Evolutionary conservation across 2,113 vertebrate species (phyloP).

Genomic region (Entomyzon cyanotis): DNA sequence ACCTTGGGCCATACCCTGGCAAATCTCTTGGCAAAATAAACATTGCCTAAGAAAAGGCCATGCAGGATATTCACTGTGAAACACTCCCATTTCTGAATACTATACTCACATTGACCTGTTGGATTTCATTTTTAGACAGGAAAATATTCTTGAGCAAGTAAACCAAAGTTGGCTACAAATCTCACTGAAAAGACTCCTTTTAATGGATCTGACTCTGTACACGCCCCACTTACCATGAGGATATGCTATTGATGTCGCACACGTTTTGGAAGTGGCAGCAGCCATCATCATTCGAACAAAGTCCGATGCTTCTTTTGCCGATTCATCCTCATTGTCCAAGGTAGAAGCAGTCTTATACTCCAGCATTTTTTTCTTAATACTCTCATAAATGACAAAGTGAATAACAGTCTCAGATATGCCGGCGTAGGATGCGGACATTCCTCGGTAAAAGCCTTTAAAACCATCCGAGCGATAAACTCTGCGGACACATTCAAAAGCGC

Average conservation of each 20-base stretch:
- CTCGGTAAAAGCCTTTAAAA: constrained; percentile 92
- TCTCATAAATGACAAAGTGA: constrained; percentile 99
- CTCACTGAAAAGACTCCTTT: neutral
- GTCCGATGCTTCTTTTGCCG: constrained; percentile 90
- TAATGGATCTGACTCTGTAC: neutral
- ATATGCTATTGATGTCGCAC: constrained; percentile 94
- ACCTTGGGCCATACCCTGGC: neutral
- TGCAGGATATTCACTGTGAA: neutral
- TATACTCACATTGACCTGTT: fast-evolving
- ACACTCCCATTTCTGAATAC: neutral
- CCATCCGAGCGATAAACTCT: constrained; percentile 94
- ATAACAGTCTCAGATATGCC: constrained; percentile 99
- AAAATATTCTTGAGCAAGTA: neutral
- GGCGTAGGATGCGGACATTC: constrained; percentile 97
- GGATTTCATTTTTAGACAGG: neutral
- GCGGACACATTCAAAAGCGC: constrained; percentile 89
- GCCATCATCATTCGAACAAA: constrained; percentile 98
- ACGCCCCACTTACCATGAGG: constrained; percentile 84
- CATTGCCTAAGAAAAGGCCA: neutral
- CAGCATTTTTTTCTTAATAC: constrained; percentile 91
- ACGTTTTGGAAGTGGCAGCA: constrained; percentile 96
- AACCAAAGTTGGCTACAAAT: neutral
- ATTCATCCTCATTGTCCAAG: constrained; percentile 87
- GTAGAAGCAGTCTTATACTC: constrained; percentile 81
- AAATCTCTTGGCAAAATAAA: neutral